phyloP scores from a whole-genome alignment of 1,140 invertebrate genomes.

The Drosophila kanapiae region DNA sequence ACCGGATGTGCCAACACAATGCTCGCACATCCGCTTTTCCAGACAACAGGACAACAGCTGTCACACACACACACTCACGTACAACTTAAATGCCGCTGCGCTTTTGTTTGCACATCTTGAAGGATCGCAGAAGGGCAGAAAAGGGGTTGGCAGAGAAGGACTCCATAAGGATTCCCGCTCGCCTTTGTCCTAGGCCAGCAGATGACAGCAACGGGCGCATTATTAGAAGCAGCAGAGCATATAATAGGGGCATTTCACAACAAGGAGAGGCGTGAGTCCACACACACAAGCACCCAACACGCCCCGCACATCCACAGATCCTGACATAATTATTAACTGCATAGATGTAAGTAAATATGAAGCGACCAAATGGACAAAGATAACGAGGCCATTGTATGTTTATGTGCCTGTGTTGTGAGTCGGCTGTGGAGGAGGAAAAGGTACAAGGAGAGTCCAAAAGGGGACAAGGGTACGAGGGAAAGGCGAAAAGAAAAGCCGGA shows the following conservation, averaged over 20 bases:
- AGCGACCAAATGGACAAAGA: conserved; percentile 75
- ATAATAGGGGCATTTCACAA: conserved; percentile 82
- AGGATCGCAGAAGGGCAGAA: conserved; percentile 22
- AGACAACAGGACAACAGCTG: conserved; percentile 81
- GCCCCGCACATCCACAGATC: conserved; percentile 18
- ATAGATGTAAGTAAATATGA: conserved; percentile 75
- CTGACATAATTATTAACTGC: conserved; percentile 83
- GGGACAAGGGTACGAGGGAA: neutral
- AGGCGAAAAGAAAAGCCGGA: conserved; percentile 20
- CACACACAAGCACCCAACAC: conserved; percentile 27
- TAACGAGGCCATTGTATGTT: conserved; percentile 72
- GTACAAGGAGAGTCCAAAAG: too few relatives aligned
- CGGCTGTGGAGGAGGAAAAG: neutral
- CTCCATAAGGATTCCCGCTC: conserved; percentile 30
- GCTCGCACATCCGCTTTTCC: conserved; percentile 78
- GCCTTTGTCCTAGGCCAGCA: conserved; percentile 61
- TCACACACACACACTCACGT: conserved; percentile 53
- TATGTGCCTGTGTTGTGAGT: conserved; percentile 22
- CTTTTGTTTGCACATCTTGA: conserved; percentile 80
- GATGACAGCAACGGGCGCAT: conserved; percentile 77
- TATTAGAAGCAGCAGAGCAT: conserved; percentile 81
- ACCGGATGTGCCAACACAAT: conserved; percentile 84
- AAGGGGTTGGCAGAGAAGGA: conserved; percentile 10
- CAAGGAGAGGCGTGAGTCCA: conserved; percentile 75
- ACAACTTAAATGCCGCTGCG: conserved; percentile 62